Percentiles rank a stretch among this genome's conserved stretches.
phyloP scores from a whole-genome alignment of 1,140 invertebrate genomes.

The Musca domestica region DNA sequence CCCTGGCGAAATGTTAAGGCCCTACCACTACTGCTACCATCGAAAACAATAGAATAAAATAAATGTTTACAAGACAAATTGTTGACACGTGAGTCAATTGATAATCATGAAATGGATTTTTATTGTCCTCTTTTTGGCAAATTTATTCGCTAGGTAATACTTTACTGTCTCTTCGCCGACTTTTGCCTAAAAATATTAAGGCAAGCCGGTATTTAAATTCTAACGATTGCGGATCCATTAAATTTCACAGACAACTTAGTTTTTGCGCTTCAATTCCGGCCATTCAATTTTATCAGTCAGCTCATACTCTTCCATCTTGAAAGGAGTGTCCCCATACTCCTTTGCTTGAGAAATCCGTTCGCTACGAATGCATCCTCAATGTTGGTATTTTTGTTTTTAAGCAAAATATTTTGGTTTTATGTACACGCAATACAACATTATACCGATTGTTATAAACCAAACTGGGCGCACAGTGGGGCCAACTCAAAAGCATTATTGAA shows the following conservation, averaged over 20 bases:
- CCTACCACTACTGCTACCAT: background rate
- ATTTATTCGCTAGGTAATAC: background rate
- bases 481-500: too few species aligned
- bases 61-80: constrained; percentile 31
- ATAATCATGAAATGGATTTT: constrained; percentile 12
- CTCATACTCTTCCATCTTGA: too few species aligned
- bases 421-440: too few species aligned
- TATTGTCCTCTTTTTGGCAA: background rate
- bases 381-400: too few species aligned
- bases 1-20: constrained; percentile 24
- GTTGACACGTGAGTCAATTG: constrained; percentile 30
- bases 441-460: too few species aligned
- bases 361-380: too few species aligned
- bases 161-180: too few species aligned
- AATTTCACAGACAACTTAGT: constrained; percentile 21
- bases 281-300: background rate
- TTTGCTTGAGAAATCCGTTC: background rate
- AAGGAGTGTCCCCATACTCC: background rate
- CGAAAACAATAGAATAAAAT: constrained; percentile 10
- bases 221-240: constrained; percentile 11
- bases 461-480: too few species aligned
- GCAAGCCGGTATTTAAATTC: too few species aligned
- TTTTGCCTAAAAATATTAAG: too few species aligned
- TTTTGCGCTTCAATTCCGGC: constrained; percentile 6
- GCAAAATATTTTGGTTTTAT: too few species aligned